Base-by-base conservation (phyloP, 2,888 invertebrate species). In the Athetis lepigone region DNA sequence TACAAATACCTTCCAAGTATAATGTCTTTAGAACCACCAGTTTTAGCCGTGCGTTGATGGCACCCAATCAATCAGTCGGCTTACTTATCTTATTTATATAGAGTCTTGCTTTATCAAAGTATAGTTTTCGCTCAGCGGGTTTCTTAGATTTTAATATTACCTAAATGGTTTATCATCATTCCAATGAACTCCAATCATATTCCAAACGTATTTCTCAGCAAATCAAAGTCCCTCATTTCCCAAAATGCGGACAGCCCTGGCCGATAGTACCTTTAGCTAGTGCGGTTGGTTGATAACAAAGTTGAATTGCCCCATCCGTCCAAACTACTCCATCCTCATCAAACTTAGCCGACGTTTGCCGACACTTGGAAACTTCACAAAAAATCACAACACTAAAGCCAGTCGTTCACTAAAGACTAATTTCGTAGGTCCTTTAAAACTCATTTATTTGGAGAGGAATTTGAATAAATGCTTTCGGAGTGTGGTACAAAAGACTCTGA, bases 211-310 rank as follows among this genome's bases (percentile, higher is more conserved):
- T 33, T 4, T 13, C 11, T 33, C 13, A 4, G 11, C 1, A 4
- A 23, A 18, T 11, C 1, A 7, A 23, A 16, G 16, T 6, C 8
- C 2, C n/a, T 37, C 0, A 61, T 29, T 40, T 29, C 13, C n/a
- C 25, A 3, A 13, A 29, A 13, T 2, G 6, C 18, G 11, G 29
- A 1, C 66, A 72, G 27, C 66, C 45, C 39, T 68, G 37, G 0
- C 19, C 8, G 39, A 6, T 16, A 21, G 51, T 19, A 39, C 67
- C 5, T 27, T 27, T n/a, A 19, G 21, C 36, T 37, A 37, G 18
- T 58, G 33, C 29, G 50, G 73, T 57, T 33, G 33, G 21, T 13
- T 52, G 74, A 69, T 69, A 52, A 73, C 74, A 69, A 73, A 73
- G 51, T 73, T 51, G 25, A 39, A 52, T 42, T 21, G 33, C 13